Base-by-base conservation (phyloP, 2,113 vertebrate genomes). In the Orientallactaga bullata region DNA sequence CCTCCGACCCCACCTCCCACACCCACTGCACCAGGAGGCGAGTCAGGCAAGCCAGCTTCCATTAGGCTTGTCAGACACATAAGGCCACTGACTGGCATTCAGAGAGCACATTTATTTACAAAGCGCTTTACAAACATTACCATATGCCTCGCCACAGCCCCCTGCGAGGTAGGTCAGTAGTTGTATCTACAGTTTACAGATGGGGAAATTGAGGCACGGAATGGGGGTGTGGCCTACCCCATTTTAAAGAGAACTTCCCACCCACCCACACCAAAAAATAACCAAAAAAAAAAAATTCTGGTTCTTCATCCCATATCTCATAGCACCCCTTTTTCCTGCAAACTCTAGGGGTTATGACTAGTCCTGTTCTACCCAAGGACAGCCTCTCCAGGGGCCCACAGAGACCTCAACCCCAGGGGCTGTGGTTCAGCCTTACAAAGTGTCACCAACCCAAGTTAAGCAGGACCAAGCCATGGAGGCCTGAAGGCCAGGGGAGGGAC, bases 121-220 rank as follows among this genome's bases (percentile, higher is more conserved):
- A 97, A 96, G 97, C 93, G 1, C 82, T 97, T 97, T 96, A 97
- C 96, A 97, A 97, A 97, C 94, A 94, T 94, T 77, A 84, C 96
- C 92, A 72, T 96, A 93, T 72, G 95, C 96, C 96, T 97, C 97
- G 96, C 97, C 97, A 97, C 97, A 97, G 97, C 93, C 96, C 97
- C 96, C 94, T 96, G 97, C 26, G 96, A 97, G 97, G 97, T 97
- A 97, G 97, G 97, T 97, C 97, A 96, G 96, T 97, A 96, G 96
- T 97, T 94, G 72, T 97, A 97, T 84, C 96, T 97, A 97, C 97
- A 97, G 96, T 97, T 97, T 97, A 96, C 92, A 94, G 96, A 96
- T 96, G 96, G 97, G 93, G 88, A 97, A 94, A 96, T 80, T 94
- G 97, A 97, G 97, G 97, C 97, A 97, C 97, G 58, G 88, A 96